Conservation (phyloP, 2,888 invertebrate genomes). For the Acanthosepion pharaonis region DNA sequence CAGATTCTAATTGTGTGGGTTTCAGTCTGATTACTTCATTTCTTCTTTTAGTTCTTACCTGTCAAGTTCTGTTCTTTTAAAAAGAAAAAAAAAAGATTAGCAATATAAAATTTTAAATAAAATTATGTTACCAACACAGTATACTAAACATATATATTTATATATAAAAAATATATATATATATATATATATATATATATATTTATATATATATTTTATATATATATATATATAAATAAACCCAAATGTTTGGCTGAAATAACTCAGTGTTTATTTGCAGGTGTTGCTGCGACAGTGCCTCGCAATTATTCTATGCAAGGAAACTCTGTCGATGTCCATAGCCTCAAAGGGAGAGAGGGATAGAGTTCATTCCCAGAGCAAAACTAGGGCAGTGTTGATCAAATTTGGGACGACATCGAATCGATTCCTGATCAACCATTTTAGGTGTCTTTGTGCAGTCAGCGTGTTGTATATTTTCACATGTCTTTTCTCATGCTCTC, state of each 20-base stretch:
- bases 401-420: slow-evolving; percentile 13
- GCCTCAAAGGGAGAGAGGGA: slow-evolving; percentile 25
- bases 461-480: slow-evolving; percentile 21
- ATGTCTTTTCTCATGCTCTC: slow-evolving; percentile 24
- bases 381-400: slow-evolving; percentile 22
- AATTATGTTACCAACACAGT: background rate
- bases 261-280: slow-evolving; percentile 33
- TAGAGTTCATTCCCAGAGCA: slow-evolving; percentile 9
- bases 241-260: slow-evolving; percentile 33
- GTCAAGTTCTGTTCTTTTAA: background rate
- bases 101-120: background rate
- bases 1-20: background rate
- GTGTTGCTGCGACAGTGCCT: slow-evolving; percentile 33
- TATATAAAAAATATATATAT: background rate
- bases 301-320: slow-evolving; percentile 23
- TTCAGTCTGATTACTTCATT: background rate
- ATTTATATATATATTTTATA: background rate
- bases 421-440: slow-evolving; percentile 18
- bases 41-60: background rate
- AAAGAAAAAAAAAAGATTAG: background rate
- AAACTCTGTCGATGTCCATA: background rate
- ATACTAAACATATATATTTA: background rate
- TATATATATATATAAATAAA: background rate
- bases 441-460: slow-evolving; percentile 23
- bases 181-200: background rate